Conservation (phyloP, 2,888 invertebrate species). For the Anorthoa munda region DNA sequence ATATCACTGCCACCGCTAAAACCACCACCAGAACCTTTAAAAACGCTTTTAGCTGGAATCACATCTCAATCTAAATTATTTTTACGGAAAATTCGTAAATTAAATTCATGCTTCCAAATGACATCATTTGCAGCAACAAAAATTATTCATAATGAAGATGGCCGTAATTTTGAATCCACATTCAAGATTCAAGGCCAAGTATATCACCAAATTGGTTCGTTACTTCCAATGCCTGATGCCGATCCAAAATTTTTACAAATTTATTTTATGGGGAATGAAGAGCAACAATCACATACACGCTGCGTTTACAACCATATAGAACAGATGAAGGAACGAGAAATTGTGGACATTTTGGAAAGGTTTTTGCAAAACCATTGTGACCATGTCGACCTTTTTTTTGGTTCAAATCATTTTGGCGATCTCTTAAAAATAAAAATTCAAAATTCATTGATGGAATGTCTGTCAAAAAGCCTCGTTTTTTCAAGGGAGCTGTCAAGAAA, state of each 20-base stretch:
- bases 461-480: too few species aligned
- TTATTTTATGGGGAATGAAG: background rate
- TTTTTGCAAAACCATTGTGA: background rate
- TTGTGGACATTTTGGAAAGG: background rate
- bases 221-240: background rate
- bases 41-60: background rate
- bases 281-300: background rate
- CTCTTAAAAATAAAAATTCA: too few species aligned
- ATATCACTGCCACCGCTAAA: too few species aligned
- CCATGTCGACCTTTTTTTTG: too few species aligned
- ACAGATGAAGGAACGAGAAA: background rate
- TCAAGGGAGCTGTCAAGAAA: too few species aligned
- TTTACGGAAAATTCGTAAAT: background rate
- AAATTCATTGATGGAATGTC: too few species aligned
- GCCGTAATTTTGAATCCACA: background rate
- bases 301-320: background rate
- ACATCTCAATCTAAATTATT: background rate
- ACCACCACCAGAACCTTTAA: background rate
- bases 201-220: background rate
- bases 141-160: background rate
- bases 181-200: background rate
- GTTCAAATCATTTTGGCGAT: too few species aligned
- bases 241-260: background rate
- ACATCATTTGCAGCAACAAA: background rate
- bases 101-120: background rate